Conservation (phyloP, 2,113 vertebrate genomes). For the Neofelis nebulosa region DNA sequence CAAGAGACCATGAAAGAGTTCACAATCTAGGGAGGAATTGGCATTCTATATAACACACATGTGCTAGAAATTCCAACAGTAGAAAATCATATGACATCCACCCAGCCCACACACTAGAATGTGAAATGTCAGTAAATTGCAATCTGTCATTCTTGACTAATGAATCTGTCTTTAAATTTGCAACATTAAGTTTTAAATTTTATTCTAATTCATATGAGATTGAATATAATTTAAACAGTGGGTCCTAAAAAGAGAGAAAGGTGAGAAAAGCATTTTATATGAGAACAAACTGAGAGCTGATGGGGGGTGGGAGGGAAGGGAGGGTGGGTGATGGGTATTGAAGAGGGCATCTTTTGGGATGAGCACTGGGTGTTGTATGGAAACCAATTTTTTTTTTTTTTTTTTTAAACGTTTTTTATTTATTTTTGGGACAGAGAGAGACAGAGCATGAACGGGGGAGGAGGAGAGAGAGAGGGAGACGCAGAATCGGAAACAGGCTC, state of each 20-base stretch:
- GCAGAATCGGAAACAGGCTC: too few species aligned
- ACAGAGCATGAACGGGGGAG: too few species aligned
- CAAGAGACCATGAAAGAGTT: constrained; percentile 50
- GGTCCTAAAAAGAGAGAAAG: constrained; percentile 2
- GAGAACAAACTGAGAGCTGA: too few species aligned
- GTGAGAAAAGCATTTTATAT: constrained; percentile 7
- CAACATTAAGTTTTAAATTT: constrained; percentile 65
- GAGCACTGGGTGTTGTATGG: too few species aligned
- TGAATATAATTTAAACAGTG: constrained; percentile 38
- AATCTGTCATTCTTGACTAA: constrained; percentile 80
- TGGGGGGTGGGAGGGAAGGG: too few species aligned
- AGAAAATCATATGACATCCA: constrained; percentile 74
- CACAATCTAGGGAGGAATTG: constrained; percentile 56
- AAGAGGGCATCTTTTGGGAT: too few species aligned
- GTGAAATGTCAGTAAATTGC: constrained; percentile 80
- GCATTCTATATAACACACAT: constrained; percentile 73
- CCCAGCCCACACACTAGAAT: constrained; percentile 77
- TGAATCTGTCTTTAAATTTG: constrained; percentile 79
- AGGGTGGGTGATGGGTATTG: too few species aligned
- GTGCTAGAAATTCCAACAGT: constrained; percentile 78
- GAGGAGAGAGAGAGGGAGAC: too few species aligned
- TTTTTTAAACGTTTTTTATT: too few species aligned
- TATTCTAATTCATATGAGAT: constrained; percentile 60
- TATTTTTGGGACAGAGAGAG: too few species aligned
- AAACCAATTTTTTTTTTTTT: too few species aligned